phyloP scores from a whole-genome alignment of 2,113 vertebrate genomes.

The Circaetus cinerascens region DNA sequence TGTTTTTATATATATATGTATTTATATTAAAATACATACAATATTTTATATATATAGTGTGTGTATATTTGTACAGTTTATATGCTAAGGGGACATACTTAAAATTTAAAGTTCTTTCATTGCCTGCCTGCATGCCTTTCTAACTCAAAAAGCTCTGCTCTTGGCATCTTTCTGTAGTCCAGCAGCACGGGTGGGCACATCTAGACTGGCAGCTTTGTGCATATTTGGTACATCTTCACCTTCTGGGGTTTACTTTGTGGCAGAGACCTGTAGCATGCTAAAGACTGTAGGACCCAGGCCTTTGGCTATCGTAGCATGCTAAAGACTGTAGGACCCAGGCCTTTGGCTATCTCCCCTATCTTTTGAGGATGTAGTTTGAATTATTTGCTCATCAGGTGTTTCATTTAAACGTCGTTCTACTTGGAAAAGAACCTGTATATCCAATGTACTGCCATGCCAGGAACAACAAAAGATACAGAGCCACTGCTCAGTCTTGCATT shows the following conservation, averaged over 20 bases:
- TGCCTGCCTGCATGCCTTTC: background rate
- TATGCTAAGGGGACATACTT: background rate
- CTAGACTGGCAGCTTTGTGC: background rate
- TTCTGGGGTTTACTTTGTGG: background rate
- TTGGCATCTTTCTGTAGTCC: background rate
- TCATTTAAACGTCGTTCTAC: slow-evolving; percentile 31
- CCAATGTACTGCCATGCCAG: background rate
- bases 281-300: background rate
- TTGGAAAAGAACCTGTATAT: background rate
- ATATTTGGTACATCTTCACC: background rate
- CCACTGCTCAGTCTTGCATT: background rate
- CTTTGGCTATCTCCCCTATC: background rate
- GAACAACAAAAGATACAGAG: slow-evolving; percentile 20
- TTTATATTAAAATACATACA: background rate
- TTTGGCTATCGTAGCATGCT: background rate
- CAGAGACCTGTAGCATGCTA: background rate
- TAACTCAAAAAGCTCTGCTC: background rate
- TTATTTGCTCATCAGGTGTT: background rate
- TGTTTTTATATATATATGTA: background rate
- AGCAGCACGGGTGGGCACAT: slow-evolving; percentile 12
- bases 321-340: background rate
- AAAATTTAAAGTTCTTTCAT: background rate
- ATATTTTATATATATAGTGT: background rate
- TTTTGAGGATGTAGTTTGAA: background rate
- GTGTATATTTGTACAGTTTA: background rate